These are phyloP conservation scores for Pelvicachromis taeniatus DNA, from an alignment of 2,113 vertebrate species.

Conservation along the genomic window DNA sequence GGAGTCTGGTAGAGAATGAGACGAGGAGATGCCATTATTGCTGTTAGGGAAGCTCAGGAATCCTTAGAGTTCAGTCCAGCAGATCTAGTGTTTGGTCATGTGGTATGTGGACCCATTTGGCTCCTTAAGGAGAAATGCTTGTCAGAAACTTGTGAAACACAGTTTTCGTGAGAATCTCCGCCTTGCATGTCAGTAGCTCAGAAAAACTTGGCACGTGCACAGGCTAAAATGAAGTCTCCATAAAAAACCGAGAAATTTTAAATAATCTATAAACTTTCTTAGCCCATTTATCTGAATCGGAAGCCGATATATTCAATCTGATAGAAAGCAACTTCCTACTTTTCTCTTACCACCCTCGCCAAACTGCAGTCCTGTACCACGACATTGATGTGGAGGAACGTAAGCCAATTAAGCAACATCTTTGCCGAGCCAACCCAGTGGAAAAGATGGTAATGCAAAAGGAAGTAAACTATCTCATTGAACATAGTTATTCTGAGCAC, in stretches of 20 bases:
- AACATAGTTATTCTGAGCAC: neutral
- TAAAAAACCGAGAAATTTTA: no score
- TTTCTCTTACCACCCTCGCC: neutral
- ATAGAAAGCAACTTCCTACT: neutral
- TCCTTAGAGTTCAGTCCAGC: neutral
- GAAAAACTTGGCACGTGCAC: neutral
- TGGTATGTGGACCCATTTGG: neutral
- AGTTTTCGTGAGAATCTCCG: neutral
- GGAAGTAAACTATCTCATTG: neutral
- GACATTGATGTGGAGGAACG: neutral
- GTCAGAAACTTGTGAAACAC: accelerated
- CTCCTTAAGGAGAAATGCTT: neutral
- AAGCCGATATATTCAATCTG: neutral
- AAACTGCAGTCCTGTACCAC: neutral
- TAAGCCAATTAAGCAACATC: neutral
- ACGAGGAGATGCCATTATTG: neutral
- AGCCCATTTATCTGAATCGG: neutral
- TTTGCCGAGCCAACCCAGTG: neutral
- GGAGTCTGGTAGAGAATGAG: neutral
- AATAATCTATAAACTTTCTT: neutral
- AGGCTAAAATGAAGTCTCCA: neutral
- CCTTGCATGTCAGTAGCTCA: neutral
- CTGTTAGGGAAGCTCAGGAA: neutral
- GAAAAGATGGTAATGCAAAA: neutral
- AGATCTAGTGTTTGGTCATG: neutral